A percentile compares a stretch with the other conserved stretches of the same genome.
Evolutionary conservation across 2,113 vertebrate species (phyloP).

Genomic region (Crotalus horridus): DNA sequence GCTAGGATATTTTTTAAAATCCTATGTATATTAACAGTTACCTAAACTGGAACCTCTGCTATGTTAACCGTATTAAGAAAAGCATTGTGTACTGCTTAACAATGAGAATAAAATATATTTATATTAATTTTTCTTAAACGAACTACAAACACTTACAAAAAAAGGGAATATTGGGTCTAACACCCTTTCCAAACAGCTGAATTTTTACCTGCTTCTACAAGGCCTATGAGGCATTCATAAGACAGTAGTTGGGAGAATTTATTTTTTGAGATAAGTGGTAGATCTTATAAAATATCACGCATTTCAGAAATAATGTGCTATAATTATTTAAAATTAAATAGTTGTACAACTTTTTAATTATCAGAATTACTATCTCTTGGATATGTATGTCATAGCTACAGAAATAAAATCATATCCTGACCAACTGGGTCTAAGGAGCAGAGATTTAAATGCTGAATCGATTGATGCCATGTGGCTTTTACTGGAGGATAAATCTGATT

Average conservation of each 20-base stretch:
- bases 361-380: not conserved
- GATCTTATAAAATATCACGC: not conserved
- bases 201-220: not conserved
- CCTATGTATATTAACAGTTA: not conserved
- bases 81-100: not conserved
- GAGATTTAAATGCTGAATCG: not conserved
- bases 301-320: not conserved
- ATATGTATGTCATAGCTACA: not conserved
- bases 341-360: not conserved
- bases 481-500: not conserved
- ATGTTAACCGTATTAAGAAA: not conserved
- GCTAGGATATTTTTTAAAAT: not conserved
- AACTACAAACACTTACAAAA: not conserved
- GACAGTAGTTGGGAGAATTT: not conserved
- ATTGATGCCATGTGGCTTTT: not conserved
- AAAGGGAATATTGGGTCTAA: not conserved
- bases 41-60: not conserved
- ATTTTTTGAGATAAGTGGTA: not conserved
- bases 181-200: not conserved
- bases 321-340: not conserved
- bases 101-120: not conserved
- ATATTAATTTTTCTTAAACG: not conserved
- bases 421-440: not conserved
- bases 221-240: not conserved
- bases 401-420: not conserved